A percentile compares a stretch with the other conserved stretches of the same genome.
phyloP scores from a whole-genome alignment of 2,797 vertebrate genomes.

The Scomberomorus guttatus region DNA sequence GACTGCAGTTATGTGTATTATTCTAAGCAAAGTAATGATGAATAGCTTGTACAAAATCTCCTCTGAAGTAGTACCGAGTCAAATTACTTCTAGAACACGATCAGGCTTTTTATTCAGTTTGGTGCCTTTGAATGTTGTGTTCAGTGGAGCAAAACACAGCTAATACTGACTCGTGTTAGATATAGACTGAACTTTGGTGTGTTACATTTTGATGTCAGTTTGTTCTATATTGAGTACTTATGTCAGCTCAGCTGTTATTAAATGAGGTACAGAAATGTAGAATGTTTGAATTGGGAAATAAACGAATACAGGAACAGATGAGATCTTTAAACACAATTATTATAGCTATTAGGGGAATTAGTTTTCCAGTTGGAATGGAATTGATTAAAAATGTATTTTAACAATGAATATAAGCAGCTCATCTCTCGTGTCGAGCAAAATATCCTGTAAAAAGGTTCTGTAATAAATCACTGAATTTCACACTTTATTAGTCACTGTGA shows the following conservation, averaged over 20 bases:
- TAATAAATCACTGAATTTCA: conserved; percentile 16
- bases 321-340: not conserved
- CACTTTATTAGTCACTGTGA: conserved; percentile 6
- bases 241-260: not conserved
- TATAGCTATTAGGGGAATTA: not conserved
- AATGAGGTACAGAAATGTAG: not conserved
- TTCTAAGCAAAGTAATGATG: conserved; percentile 37
- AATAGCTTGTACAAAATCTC: conserved; percentile 26
- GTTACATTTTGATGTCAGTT: conserved; percentile 15
- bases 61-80: conserved; percentile 26
- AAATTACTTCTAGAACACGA: conserved; percentile 29
- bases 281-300: not conserved
- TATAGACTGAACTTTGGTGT: conserved; percentile 25
- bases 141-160: conserved; percentile 15
- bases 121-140: conserved; percentile 24
- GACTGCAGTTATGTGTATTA: conserved; percentile 24
- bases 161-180: conserved; percentile 33
- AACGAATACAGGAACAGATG: not conserved
- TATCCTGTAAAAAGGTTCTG: not conserved
- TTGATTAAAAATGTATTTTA: not conserved
- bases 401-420: not conserved
- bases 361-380: not conserved
- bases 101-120: conserved; percentile 28
- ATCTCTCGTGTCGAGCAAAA: not conserved
- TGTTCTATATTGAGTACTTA: conserved; percentile 8